Evolutionary conservation across 2,113 vertebrate genomes (phyloP), one percentile per base, ranked within the genome.

Genomic region (Hemibagrus wyckioides): DNA sequence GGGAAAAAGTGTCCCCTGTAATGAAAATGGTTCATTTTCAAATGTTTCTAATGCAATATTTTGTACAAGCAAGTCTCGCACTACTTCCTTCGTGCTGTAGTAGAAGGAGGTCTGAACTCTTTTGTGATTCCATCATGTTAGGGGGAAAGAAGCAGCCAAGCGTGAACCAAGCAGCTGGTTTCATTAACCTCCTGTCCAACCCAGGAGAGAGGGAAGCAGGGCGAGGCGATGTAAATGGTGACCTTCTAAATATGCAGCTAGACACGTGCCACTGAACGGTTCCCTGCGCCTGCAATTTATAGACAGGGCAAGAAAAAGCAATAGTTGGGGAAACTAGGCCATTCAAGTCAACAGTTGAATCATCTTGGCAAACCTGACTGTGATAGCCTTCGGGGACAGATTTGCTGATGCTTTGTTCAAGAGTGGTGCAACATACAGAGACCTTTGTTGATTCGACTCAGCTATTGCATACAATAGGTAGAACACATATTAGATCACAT

Each of bases 171-270:
- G 92, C 94, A 95, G 94, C 94, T 94, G 95, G 93, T 94, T 94
- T 95, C 94, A 95, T 94, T 95, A 95, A 96, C 95, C 94, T 94
- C 94, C 92, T 92, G 93, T 94, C 93, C 93, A 94, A 91, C 88
- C 92, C 85, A 90, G 87, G 88, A 92, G 94, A 90, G 83, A 88
- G 88, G 88, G 89, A 91, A 91, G 87, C 85, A 90, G 91, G 88
- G 82, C 83, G 90, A 79, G 89, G 90, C 73, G 56, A 91, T 92
- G 92, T 94, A 92, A 92, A 92, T 90, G 91, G 86, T 93, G 93
- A 93, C 93, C 91, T 94, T 93, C 91, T 92, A 91, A 93, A 94
- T 92, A 94, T 93, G 89, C 91, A 92, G 91, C 91, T 91, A 89
- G 89, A 91, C 57, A 90, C 52, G 75, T 87, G 84, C 86, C 71